Evolutionary conservation across 2,888 invertebrate genomes (phyloP), one percentile per base, ranked within the genome.

Genomic region (Caenorhabditis afra): DNA sequence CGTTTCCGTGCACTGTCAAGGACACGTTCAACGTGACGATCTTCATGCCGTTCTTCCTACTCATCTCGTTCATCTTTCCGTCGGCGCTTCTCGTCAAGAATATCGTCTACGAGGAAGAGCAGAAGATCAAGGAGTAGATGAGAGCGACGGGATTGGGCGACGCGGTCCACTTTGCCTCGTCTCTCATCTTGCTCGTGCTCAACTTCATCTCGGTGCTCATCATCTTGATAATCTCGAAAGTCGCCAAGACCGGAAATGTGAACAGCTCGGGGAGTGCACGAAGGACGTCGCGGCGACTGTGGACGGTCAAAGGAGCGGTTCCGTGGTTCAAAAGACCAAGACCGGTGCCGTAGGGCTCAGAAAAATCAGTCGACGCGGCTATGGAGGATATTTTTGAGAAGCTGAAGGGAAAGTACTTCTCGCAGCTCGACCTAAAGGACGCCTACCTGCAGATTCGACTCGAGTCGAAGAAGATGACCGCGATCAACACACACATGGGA

Each of bases 161-260:
- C 87, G 91, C 91, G 7, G 92, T 93, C 1, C 93, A 93, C 86
- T 93, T 93, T 93, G 71, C 92, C 44, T 92, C 93, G 14, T 93
- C 93, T 85, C 91, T 93, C 67, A 92, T 92, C 81, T 91, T 92
- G 29, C 90, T 93, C 68, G 80, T 92, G 7, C 91, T 92, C 59
- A 88, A 87, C 59, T 70, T 80, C 37, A 44, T 81, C 14, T 83
- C 81, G 1, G 66, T 94, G 52, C 93, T 94, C 87, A 91, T 95
- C 20, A 90, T 92, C n/a, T 85, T 90, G 2, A 67, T 90, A 0
- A 76, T 88, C 22, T 62, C 62, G 4, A 73, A 81, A 49, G 67
- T 73, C 55, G 95, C 95, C 0, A 92, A 93, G 44, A 93, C 96
- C 8, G n/a, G n/a, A n/a, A n/a, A n/a, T n/a, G n/a, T n/a, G 29